These are phyloP conservation scores for Ectemnius lituratus DNA, from an alignment of 2,888 invertebrate genomes.

Conservation along the genomic window DNA sequence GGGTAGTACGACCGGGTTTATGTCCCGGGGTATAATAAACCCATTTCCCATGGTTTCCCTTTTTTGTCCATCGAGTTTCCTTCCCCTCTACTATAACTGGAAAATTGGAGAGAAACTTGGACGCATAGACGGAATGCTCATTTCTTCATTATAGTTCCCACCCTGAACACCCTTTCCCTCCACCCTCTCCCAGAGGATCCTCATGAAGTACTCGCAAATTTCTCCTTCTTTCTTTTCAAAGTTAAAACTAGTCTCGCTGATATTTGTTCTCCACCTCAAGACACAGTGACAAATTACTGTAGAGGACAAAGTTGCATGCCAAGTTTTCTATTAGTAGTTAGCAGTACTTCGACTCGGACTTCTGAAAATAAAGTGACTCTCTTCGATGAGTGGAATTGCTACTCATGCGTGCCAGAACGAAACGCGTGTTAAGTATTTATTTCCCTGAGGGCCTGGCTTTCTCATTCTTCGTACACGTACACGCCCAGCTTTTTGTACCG, in stretches of 20 bases:
- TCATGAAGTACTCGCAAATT: too few relatives aligned
- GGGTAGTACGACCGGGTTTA: conserved; percentile 38
- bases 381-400: too few relatives aligned
- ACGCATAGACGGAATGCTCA: conserved; percentile 23
- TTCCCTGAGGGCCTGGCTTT: conserved; percentile 50
- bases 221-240: too few relatives aligned
- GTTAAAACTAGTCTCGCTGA: too few relatives aligned
- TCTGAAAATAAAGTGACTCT: too few relatives aligned
- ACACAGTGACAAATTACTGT: too few relatives aligned
- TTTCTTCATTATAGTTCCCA: conserved; percentile 12
- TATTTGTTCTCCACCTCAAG: too few relatives aligned
- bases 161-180: conserved; percentile 5
- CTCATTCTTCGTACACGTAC: conserved; percentile 14
- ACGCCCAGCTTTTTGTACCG: conserved; percentile 26
- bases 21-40: conserved; percentile 58
- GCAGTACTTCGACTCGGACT: neutral
- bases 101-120: conserved; percentile 41
- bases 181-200: too few relatives aligned
- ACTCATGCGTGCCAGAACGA: neutral
- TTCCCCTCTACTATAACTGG: conserved; percentile 8
- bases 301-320: too few relatives aligned
- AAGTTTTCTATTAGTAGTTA: too few relatives aligned
- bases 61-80: conserved; percentile 6
- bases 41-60: conserved; percentile 41
- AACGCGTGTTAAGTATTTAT: conserved; percentile 56